Evolutionary conservation across 2,888 invertebrate species (phyloP).

Genomic region (Drosophila quinaria): DNA sequence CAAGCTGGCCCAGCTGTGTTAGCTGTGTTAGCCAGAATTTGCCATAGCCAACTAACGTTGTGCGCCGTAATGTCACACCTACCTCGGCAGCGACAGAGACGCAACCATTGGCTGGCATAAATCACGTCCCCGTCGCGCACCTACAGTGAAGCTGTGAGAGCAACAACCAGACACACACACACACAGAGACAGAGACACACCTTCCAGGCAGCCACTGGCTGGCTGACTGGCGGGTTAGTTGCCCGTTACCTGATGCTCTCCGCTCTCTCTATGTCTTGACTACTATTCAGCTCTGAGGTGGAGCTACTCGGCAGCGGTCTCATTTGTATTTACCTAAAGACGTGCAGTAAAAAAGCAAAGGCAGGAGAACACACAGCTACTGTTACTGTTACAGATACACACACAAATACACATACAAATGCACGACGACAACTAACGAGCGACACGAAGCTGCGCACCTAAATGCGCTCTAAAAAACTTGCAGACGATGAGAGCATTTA

Average conservation of each 20-base stretch:
- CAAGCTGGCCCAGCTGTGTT: conserved; percentile 29
- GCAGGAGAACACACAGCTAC: conserved; percentile 16
- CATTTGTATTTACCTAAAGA: conserved; percentile 83
- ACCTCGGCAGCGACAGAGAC: conserved; percentile 82
- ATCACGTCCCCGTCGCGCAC: conserved; percentile 79
- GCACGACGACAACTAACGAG: conserved; percentile 73
- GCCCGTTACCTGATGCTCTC: conserved; percentile 52
- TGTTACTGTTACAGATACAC: conserved; percentile 40
- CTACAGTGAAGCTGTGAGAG: conserved; percentile 51
- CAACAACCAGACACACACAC: conserved; percentile 39
- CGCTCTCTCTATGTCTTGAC: conserved; percentile 30
- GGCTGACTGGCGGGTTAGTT: conserved; percentile 57
- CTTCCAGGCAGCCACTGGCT: conserved; percentile 62
- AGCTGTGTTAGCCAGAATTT: conserved; percentile 39
- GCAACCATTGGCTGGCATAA: conserved; percentile 86
- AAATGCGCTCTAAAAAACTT: conserved; percentile 60
- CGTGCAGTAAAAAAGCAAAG: conserved; percentile 47
- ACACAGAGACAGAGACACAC: conserved; percentile 50
- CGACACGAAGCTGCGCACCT: conserved; percentile 68
- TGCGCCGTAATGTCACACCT: conserved; percentile 83
- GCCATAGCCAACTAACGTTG: conserved; percentile 62
- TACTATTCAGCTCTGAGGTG: conserved; percentile 69
- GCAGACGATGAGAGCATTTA: conserved; percentile 52
- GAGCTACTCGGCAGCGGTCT: conserved; percentile 78
- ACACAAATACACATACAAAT: conserved; percentile 36